Base-by-base conservation (phyloP, 2,888 invertebrate genomes). In the Kryphioiulus occultus region DNA sequence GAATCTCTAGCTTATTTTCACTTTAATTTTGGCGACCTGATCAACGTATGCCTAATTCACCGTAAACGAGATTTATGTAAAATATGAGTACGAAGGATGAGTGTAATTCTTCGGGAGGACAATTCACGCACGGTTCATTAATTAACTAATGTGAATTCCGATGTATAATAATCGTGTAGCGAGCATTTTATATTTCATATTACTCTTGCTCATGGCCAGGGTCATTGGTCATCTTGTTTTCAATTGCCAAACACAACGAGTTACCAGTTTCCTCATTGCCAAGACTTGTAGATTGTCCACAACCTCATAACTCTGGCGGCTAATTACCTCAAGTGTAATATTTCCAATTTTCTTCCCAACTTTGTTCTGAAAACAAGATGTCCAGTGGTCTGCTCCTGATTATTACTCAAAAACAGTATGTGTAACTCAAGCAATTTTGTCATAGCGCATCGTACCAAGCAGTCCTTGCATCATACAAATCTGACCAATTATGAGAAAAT, bases 161-260 rank as follows among this genome's bases (percentile, higher is more conserved):
- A 78, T 78, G 26, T 78, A 30, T 78, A 78, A 30, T 78, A 78
- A 78, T 30, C 17, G 78, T 78, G 78, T 78, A 78, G 78, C 15
- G 78, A 78, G 78, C 78, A 78, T 78, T 78, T 78, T 78, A 78
- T 78, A 78, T 26, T 30, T 78, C 78, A 17, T 78, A 30, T 78
- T 78, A 78, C 26, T 15, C 26, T 78, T 78, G 78, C 78, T 78
- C 78, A 78, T 78, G 78, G 15, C 26, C 78, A 78, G 78, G 78
- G 26, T 4, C 78, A 78, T 78, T 4, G 78, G 78, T 78, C 30
- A 78, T 78, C 78, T 78, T 78, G 78, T 78, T 30, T 30, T 78
- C 53, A 26, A 26, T 68, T 30, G 9, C 78, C 0, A 9, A 30
- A 15, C 19, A 30, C 9, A 9, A 12, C 53, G 5, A n/a, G n/a